Evolutionary conservation across 2,888 invertebrate genomes (phyloP).

Genomic region (Drosophila bunnanda): DNA sequence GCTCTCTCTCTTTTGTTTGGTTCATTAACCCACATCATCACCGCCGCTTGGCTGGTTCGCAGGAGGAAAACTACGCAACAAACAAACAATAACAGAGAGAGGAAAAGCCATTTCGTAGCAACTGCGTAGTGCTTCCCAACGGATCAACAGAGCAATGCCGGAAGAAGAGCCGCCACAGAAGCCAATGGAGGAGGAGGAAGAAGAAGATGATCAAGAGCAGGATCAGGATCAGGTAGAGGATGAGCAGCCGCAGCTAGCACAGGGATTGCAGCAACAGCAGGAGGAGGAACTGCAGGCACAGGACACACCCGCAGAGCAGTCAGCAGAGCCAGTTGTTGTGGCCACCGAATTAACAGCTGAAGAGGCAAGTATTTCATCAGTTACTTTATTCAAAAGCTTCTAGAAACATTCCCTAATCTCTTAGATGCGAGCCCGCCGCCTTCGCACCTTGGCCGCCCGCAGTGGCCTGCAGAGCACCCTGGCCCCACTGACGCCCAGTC

Average conservation of each 20-base stretch:
- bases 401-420: conserved; percentile 63
- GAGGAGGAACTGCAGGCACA: neutral
- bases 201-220: conserved; percentile 35
- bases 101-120: conserved; percentile 23
- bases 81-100: conserved; percentile 46
- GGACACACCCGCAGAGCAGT: conserved; percentile 3
- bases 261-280: conserved; percentile 26
- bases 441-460: conserved; percentile 81
- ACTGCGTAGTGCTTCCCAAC: conserved; percentile 44
- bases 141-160: conserved; percentile 55
- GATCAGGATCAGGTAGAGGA: conserved; percentile 35
- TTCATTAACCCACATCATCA: conserved; percentile 65
- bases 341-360: conserved; percentile 93
- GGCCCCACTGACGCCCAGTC: conserved; percentile 16
- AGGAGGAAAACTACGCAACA: conserved; percentile 69
- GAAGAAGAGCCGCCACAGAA: conserved; percentile 71
- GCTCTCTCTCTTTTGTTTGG: conserved; percentile 60
- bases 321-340: conserved; percentile 21
- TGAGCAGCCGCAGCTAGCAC: conserved; percentile 21
- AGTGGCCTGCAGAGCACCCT: conserved; percentile 38
- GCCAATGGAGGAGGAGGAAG: conserved; percentile 68
- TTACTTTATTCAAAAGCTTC: neutral
- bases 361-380: conserved; percentile 89
- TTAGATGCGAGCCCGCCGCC: conserved; percentile 82
- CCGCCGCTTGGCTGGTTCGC: conserved; percentile 11